phyloP scores from a whole-genome alignment of 1,140 invertebrate species.

The Zaprionus taronus region DNA sequence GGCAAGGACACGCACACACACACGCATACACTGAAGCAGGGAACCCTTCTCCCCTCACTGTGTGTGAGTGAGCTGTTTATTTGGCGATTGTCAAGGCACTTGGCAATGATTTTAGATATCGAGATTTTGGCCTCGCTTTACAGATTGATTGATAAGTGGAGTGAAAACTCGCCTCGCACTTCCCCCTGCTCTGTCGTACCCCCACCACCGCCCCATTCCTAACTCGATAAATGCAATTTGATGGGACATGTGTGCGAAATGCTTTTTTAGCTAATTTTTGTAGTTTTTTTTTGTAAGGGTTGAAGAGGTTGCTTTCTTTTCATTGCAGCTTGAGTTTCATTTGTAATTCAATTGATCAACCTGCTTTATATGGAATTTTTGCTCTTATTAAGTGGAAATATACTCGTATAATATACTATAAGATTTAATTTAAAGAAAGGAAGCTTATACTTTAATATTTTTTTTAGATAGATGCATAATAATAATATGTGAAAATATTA shows the following conservation, averaged over 20 bases:
- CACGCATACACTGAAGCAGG: neutral
- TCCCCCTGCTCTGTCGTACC: neutral
- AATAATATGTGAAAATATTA: no score
- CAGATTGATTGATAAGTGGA: conserved; percentile 43
- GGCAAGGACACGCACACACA: neutral
- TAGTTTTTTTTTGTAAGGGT: neutral
- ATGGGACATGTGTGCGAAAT: conserved; percentile 15
- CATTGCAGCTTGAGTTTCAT: neutral
- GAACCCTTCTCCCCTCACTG: neutral
- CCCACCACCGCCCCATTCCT: neutral
- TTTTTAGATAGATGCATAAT: no score
- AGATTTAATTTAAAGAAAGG: no score
- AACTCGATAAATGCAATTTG: neutral
- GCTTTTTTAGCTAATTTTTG: neutral
- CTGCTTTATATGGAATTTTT: neutral
- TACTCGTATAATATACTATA: no score
- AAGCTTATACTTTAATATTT: no score
- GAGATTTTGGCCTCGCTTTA: conserved; percentile 24
- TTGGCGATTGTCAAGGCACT: conserved; percentile 48
- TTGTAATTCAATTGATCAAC: neutral
- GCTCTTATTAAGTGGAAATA: no score
- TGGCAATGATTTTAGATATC: conserved; percentile 34
- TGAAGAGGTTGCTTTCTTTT: neutral
- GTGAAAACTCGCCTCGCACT: neutral
- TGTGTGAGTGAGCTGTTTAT: conserved; percentile 68